Conservation (phyloP, 2,797 vertebrate genomes). For the Fratercula arctica region DNA sequence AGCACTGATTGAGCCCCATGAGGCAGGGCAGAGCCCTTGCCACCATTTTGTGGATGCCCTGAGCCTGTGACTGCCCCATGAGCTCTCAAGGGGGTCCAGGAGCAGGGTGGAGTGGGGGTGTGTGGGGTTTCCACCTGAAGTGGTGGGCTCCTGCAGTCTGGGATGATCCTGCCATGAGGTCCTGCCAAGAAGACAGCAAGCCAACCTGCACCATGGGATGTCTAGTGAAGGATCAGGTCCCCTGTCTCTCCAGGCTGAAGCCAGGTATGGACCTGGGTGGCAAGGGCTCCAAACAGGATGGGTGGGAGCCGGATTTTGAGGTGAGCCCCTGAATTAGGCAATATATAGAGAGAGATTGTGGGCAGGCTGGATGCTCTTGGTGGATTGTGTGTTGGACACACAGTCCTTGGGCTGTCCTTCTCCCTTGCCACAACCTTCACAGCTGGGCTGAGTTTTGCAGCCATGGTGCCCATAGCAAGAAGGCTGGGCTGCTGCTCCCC, state of each 20-base stretch:
- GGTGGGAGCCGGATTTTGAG: not conserved
- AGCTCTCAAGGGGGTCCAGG: not conserved
- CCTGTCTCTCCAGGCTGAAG: not conserved
- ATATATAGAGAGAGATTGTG: not conserved
- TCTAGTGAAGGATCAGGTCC: not conserved
- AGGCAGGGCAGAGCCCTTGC: not conserved
- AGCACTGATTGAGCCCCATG: not conserved
- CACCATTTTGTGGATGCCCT: not conserved
- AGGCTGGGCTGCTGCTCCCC: not conserved
- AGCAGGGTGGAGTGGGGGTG: accelerated
- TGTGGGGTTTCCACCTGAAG: not conserved
- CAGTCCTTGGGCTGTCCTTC: not conserved
- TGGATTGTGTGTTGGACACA: not conserved
- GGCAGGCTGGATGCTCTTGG: not conserved
- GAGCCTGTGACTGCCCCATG: not conserved
- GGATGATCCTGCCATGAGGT: not conserved
- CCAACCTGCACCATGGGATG: not conserved
- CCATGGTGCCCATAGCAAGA: not conserved
- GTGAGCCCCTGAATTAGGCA: not conserved
- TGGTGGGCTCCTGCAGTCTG: not conserved
- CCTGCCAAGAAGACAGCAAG: not conserved
- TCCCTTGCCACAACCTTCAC: not conserved
- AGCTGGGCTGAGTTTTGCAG: not conserved
- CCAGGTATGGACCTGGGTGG: not conserved
- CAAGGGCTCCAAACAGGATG: not conserved